These are phyloP conservation scores for Drosophila hamatofila DNA, from an alignment of 2,888 invertebrate species.

Conservation along the genomic window DNA sequence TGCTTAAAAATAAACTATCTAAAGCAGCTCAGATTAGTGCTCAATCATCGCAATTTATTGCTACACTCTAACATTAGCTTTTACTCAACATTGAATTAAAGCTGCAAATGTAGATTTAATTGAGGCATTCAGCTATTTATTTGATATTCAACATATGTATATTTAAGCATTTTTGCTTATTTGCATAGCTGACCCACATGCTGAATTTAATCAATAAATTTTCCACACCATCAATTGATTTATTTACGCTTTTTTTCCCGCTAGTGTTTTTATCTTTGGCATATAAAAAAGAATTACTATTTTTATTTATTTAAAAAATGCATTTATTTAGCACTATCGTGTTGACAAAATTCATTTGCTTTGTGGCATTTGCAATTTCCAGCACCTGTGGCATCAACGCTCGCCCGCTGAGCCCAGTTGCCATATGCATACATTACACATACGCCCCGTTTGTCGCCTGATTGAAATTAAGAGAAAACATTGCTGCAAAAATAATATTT, in stretches of 20 bases:
- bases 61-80: not conserved
- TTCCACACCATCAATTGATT: conserved; percentile 4
- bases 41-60: not conserved
- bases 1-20: not conserved
- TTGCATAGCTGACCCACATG: conserved; percentile 8
- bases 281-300: not conserved
- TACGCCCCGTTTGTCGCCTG: conserved; percentile 35
- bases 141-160: not conserved
- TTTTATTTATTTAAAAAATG: conserved; percentile 30
- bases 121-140: not conserved
- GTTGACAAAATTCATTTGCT: conserved; percentile 37
- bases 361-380: conserved; percentile 31
- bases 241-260: not conserved
- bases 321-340: conserved; percentile 27
- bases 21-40: too few species aligned
- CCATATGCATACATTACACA: conserved; percentile 45
- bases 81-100: not conserved
- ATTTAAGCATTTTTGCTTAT: conserved; percentile 10
- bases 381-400: conserved; percentile 25
- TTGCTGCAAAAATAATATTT: conserved; percentile 49
- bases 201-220: conserved; percentile 30
- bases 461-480: conserved; percentile 28
- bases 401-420: not conserved
- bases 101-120: not conserved
- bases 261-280: not conserved